These are phyloP conservation scores for Prinia subflava DNA, from an alignment of 2,113 vertebrate genomes.

Conservation along the genomic window DNA sequence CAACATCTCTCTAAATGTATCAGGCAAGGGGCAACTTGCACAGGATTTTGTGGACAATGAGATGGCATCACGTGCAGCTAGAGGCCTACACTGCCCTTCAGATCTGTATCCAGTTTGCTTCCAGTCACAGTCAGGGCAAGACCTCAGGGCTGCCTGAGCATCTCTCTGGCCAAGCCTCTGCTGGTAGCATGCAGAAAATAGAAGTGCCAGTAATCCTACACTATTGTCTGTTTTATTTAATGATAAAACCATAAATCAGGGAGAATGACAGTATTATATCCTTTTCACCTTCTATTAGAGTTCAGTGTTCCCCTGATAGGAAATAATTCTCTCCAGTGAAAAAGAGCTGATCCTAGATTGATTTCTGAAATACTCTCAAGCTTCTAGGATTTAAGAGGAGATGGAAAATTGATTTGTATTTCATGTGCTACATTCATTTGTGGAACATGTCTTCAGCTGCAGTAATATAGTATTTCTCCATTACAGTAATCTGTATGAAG, in stretches of 20 bases:
- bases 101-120: background rate
- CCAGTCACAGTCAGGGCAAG: background rate
- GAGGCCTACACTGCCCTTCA: background rate
- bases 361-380: constrained; percentile 16
- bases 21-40: background rate
- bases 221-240: background rate
- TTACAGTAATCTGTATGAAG: background rate
- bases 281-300: background rate
- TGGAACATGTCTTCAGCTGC: background rate
- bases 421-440: background rate
- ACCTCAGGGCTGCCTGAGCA: background rate
- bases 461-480: background rate
- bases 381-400: constrained; percentile 15
- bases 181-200: background rate
- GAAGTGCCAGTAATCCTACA: background rate
- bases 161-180: background rate
- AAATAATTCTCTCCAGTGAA: background rate
- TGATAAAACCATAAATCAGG: background rate
- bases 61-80: background rate
- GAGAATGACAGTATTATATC: background rate
- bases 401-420: constrained; percentile 23
- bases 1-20: background rate
- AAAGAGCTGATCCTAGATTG: background rate
- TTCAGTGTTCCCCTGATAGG: background rate
- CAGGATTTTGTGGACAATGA: background rate